Evolutionary conservation across 2,888 invertebrate species (phyloP).

Genomic region (Dromius quadrimaculatus): DNA sequence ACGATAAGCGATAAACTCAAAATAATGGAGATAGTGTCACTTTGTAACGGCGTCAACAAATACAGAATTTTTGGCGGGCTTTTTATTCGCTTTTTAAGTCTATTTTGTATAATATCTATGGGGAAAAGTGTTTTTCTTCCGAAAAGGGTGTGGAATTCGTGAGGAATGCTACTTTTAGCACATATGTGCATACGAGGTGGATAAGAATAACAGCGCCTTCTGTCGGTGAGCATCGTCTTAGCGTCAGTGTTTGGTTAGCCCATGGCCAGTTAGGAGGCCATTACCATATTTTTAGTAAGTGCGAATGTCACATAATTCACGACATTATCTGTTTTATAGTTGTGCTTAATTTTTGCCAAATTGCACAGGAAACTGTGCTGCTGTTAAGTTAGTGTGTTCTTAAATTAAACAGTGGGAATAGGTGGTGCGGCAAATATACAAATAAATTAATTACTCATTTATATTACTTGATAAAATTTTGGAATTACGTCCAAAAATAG

Average conservation of each 20-base stretch:
- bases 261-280: slow-evolving; percentile 51
- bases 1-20: no score
- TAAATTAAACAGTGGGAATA: slow-evolving; percentile 29
- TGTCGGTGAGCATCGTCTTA: slow-evolving; percentile 19
- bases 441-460: no score
- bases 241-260: slow-evolving; percentile 48
- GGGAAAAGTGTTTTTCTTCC: no score
- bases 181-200: slow-evolving; percentile 8
- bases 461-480: no score
- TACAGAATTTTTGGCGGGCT: no score
- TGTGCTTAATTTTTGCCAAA: slow-evolving; percentile 38
- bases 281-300: slow-evolving; percentile 51
- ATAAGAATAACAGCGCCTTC: slow-evolving; percentile 43
- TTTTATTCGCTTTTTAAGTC: no score
- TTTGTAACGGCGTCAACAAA: no score
- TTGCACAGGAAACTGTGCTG: not conserved
- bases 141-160: slow-evolving; percentile 1
- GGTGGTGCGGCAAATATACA: no score
- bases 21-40: no score
- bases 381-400: slow-evolving; percentile 25
- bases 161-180: slow-evolving; percentile 18
- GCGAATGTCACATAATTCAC: slow-evolving; percentile 38
- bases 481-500: slow-evolving; percentile 47
- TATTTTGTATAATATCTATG: no score
- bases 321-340: slow-evolving; percentile 29